Conservation (phyloP, 1,140 invertebrate species). For the Hypsibius dujardini region DNA sequence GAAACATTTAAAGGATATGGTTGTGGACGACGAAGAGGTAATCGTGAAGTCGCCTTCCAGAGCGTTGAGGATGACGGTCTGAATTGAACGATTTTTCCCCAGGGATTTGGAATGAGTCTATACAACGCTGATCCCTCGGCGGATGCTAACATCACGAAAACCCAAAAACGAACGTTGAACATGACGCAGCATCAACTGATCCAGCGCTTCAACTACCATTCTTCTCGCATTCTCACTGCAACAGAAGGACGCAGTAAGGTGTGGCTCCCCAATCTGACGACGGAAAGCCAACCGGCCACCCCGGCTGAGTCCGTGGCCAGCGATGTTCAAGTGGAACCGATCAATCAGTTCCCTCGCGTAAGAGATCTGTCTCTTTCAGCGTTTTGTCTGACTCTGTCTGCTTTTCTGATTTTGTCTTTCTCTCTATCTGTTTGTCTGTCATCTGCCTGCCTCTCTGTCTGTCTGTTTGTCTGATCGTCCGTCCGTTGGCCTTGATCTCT, state of each 20-base stretch:
- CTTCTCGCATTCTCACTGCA: background rate
- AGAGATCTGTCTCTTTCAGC: too few relatives aligned
- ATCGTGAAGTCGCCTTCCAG: conserved; percentile 30
- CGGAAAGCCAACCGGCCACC: background rate
- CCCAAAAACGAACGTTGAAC: conserved; percentile 19
- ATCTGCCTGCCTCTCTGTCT: too few relatives aligned
- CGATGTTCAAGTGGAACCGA: too few relatives aligned
- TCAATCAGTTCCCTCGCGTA: too few relatives aligned
- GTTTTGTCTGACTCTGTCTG: too few relatives aligned
- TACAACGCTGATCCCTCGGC: conserved; percentile 19
- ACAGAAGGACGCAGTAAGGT: background rate
- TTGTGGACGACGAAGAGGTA: conserved; percentile 48
- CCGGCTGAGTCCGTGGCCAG: background rate
- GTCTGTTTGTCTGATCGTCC: too few relatives aligned
- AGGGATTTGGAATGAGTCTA: conserved; percentile 23
- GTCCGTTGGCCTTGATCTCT: too few relatives aligned
- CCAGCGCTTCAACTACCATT: conserved; percentile 16
- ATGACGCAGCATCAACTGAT: conserved; percentile 19
- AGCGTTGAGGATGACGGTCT: conserved; percentile 20
- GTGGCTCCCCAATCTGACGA: background rate
- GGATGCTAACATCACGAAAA: conserved; percentile 19
- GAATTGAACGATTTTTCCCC: conserved; percentile 22
- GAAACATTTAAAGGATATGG: conserved; percentile 54
- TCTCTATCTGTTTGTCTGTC: too few relatives aligned
- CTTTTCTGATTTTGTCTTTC: too few relatives aligned